A percentile compares a stretch with the other conserved stretches of the same genome.
phyloP scores from a whole-genome alignment of 2,888 invertebrate species.

The Ormyrus thymus region DNA sequence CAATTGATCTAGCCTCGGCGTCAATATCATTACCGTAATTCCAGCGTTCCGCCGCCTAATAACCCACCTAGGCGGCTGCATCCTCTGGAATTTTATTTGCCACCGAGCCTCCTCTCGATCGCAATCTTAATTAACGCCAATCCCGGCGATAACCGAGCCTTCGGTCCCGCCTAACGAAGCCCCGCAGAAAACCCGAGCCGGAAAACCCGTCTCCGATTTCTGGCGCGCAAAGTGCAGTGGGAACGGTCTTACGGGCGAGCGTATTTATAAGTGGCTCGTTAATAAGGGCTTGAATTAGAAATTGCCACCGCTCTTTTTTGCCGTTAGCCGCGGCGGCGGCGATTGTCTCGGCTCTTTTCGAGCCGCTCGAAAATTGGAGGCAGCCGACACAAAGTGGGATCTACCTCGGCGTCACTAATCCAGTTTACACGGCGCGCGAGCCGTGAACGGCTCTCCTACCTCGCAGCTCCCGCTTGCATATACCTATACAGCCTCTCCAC shows the following conservation, averaged over 20 bases:
- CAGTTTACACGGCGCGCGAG: slow-evolving; percentile 65
- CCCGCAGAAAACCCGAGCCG: not conserved
- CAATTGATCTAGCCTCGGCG: no score
- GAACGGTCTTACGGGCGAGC: not conserved
- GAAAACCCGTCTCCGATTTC: slow-evolving; percentile 46
- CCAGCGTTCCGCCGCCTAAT: not conserved
- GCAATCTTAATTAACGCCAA: slow-evolving; percentile 59
- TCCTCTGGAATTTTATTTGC: slow-evolving; percentile 22
- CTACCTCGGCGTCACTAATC: slow-evolving; percentile 68
- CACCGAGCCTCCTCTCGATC: slow-evolving; percentile 1
- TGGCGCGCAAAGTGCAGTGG: not conserved
- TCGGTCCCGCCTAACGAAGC: slow-evolving; percentile 22
- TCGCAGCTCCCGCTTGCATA: slow-evolving; percentile 56
- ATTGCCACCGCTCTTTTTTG: slow-evolving; percentile 40
- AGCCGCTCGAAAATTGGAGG: slow-evolving; percentile 51
- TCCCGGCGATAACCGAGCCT: slow-evolving; percentile 15
- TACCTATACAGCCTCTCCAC: slow-evolving; percentile 18
- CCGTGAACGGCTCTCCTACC: slow-evolving; percentile 61
- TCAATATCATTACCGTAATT: no score
- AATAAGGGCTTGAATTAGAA: slow-evolving; percentile 49
- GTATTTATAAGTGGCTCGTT: slow-evolving; percentile 39
- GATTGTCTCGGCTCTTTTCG: not conserved
- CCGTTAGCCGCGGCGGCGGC: slow-evolving; percentile 13
- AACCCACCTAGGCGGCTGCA: not conserved
- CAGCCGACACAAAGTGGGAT: slow-evolving; percentile 63